Evolutionary conservation across 2,113 vertebrate species (phyloP), one percentile per base, ranked within the genome.

Genomic region (Elanoides forficatus): DNA sequence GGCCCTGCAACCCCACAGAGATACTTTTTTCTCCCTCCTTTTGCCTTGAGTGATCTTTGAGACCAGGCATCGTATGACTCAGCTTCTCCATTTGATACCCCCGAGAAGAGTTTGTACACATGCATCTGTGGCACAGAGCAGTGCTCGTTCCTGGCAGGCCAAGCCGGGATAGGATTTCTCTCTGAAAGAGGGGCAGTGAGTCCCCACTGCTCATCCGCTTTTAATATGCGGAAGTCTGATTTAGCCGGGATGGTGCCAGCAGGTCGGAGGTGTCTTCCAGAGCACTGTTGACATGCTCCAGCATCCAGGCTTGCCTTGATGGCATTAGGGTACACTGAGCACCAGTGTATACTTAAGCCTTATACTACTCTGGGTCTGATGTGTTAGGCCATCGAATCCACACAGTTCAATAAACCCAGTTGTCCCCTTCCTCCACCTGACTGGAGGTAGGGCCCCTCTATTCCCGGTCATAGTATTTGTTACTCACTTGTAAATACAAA

Each of bases 21-120:
- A 27, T 40, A 34, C 53, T 78, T 70, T 67, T 65, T 34, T 18
- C 48, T 62, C 80, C 38, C 29, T 74, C 55, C 73, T 81, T 83
- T 50, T 74, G 50, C 87, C 48, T 89, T 89, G 70, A 38, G 86
- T 75, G 82, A 40, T 97, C 90, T 95, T 92, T 92, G 86, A 93
- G 63, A 65, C 42, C 62, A 15, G 81, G 65, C 26, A 0, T 78
- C 3, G 3, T 65, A 85, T 95, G 95, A 95, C 93, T 95, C 95
- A 95, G 97, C 95, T 94, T 52, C 53, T 89, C 86, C 89, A 94
- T 97, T 95, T 87, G 91, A 95, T 95, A 85, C 83, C 81, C 82
- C 34, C 32, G 7, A 68, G 80, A 58, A 68, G 83, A 43, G 83
- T 81, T 93, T 94, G 92, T 90, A 88, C 60, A n/a, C 91, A 86